Evolutionary conservation across 2,113 vertebrate species (phyloP), one percentile per base, ranked within the genome.

Genomic region (Poeciliopsis occidentalis): DNA sequence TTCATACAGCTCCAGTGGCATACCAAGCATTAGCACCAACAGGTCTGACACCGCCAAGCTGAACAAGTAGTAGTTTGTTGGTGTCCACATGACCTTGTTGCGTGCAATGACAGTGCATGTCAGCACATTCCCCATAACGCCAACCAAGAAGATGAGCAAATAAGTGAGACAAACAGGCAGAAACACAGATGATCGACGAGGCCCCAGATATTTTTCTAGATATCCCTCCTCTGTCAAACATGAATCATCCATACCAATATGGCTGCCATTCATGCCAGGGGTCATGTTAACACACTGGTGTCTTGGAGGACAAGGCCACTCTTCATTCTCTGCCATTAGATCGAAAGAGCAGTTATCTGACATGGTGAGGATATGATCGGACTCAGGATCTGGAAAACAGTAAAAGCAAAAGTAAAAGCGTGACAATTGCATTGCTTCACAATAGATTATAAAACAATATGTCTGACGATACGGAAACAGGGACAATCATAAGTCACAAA

Each of bases 1-100:
- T 87, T 99, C 97, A 0, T 99, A 99, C 31, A 99, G 92, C 92
- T 99, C 98, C 81, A 98, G 87, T 0, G 97, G 97, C 97, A 99
- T 95, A 8, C 97, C 97, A 3, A 98, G 75, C 30, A 99, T 91
- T 39, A 99, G 95, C 78, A 98, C 96, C 86, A 99, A 91, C 86
- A 99, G 95, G 92, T 99, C 97, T 0, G 98, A 98, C 65, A 96
- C 70, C 0, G 97, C 97, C 79, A 99, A 91, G 89, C 98, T 99
- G 93, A 99, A 95, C 51, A 99, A 91, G 90, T 98, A 99, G 88
- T 95, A 97, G 92, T 99, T 98, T 69, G 97, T 99, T 60, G 97
- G 96, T 0, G 96, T 97, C 87, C 94, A 93, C 97, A 99, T 97
- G 82, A 97, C 93, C 19, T 94, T 95, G 90, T 98, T 94, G 77